Evolutionary conservation across 2,888 invertebrate species (phyloP).

Genomic region (Protophormia terraenovae): DNA sequence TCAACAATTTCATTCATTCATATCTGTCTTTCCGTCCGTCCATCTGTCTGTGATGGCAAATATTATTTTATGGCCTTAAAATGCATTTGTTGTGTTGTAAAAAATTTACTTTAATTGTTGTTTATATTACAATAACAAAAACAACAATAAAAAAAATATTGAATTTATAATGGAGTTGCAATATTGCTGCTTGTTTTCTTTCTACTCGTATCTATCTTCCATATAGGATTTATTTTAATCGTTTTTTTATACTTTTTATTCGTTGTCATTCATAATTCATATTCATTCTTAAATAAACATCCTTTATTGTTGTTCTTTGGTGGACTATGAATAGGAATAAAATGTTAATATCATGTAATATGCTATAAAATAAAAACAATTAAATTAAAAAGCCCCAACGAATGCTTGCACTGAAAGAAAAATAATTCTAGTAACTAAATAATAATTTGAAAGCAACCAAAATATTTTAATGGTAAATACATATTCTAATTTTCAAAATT

Average conservation of each 20-base stretch:
- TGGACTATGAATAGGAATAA: not conserved
- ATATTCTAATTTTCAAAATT: too few relatives aligned
- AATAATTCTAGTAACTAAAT: too few relatives aligned
- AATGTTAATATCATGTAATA: constrained; percentile 18
- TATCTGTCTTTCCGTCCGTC: not conserved
- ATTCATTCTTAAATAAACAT: constrained; percentile 46
- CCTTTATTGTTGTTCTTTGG: constrained; percentile 31
- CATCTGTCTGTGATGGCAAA: not conserved
- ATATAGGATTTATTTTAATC: constrained; percentile 18
- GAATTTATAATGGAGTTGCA: constrained; percentile 24
- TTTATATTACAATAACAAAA: constrained; percentile 41
- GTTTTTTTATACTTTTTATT: not conserved
- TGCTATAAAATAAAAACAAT: constrained; percentile 14
- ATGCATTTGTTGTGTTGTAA: constrained; percentile 36
- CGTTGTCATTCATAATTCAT: constrained; percentile 18
- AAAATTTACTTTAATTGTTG: constrained; percentile 53
- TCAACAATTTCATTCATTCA: not conserved
- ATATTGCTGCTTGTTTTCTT: not conserved
- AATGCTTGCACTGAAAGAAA: constrained; percentile 26
- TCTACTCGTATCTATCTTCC: constrained; percentile 4
- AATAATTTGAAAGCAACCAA: too few relatives aligned
- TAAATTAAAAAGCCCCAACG: constrained; percentile 1
- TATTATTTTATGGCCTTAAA: constrained; percentile 22
- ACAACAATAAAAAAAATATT: not conserved
- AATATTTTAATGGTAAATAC: too few relatives aligned